These are phyloP conservation scores for Sinohyriopsis cumingii DNA, from an alignment of 2,888 invertebrate species.

Conservation along the genomic window DNA sequence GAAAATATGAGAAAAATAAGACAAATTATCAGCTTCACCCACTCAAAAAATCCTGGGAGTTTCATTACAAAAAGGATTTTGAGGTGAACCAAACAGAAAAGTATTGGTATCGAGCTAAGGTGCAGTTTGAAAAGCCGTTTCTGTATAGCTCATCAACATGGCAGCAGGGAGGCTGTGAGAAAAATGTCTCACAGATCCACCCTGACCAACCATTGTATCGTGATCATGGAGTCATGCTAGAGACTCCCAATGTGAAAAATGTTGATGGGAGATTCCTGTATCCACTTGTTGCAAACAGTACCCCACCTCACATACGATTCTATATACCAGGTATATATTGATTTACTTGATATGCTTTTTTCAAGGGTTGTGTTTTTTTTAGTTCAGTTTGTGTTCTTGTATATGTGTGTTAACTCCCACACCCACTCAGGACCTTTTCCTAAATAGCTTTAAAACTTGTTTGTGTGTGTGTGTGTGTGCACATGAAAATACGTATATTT, in stretches of 20 bases:
- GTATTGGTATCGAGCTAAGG: constrained; percentile 39
- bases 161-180: constrained; percentile 50
- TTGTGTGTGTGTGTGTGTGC: no score
- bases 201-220: constrained; percentile 56
- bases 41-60: constrained; percentile 45
- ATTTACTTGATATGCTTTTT: no score
- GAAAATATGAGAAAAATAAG: constrained; percentile 37
- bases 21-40: constrained; percentile 46
- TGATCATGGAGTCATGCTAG: constrained; percentile 38
- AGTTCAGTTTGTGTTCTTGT: no score
- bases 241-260: constrained; percentile 30
- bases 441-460: no score
- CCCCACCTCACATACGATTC: constrained; percentile 58
- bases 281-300: constrained; percentile 46
- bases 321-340: constrained; percentile 50
- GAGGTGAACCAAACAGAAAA: constrained; percentile 13
- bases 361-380: not conserved
- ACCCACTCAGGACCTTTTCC: no score
- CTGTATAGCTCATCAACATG: constrained; percentile 56
- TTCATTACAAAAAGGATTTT: constrained; percentile 33
- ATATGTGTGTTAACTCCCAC: no score
- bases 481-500: no score
- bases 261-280: constrained; percentile 47
- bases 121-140: constrained; percentile 66
- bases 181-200: constrained; percentile 54